A percentile compares a stretch with the other conserved stretches of the same genome.
These are phyloP conservation scores for Sisor rabdophorus DNA, from an alignment of 2,113 vertebrate genomes.

Conservation along the genomic window DNA sequence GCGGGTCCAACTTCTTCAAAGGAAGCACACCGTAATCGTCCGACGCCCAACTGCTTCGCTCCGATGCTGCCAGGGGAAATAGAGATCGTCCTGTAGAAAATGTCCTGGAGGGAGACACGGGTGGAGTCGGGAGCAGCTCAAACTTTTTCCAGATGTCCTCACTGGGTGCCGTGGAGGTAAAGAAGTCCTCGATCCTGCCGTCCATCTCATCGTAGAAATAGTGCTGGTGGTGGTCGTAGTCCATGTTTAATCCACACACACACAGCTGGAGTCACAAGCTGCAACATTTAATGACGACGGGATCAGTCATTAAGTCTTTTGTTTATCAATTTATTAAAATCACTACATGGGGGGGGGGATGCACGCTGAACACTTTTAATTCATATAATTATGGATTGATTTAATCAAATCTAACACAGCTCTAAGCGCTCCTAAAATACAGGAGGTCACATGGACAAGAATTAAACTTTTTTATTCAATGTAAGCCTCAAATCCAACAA, in stretches of 20 bases:
- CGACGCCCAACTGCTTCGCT: conserved; percentile 69
- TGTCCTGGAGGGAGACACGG: conserved; percentile 75
- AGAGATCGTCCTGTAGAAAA: conserved; percentile 52
- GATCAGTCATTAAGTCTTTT: too few species aligned
- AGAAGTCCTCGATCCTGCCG: conserved; percentile 79
- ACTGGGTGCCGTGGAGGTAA: conserved; percentile 87
- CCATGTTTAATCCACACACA: conserved; percentile 72
- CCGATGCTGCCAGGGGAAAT: conserved; percentile 59
- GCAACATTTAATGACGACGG: neutral
- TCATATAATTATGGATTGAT: too few species aligned
- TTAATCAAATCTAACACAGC: too few species aligned
- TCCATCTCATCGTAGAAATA: conserved; percentile 87
- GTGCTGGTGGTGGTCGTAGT: conserved; percentile 80
- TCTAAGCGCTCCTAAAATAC: too few species aligned
- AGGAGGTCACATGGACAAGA: too few species aligned
- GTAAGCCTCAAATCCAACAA: too few species aligned
- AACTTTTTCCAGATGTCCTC: conserved; percentile 99
- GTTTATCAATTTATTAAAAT: too few species aligned
- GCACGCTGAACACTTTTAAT: too few species aligned
- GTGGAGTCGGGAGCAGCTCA: conserved; percentile 87
- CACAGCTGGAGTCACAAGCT: conserved; percentile 11
- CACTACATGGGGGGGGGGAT: too few species aligned
- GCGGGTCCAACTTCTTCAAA: conserved; percentile 66
- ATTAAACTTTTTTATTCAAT: too few species aligned
- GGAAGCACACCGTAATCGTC: conserved; percentile 69